Base-by-base conservation (phyloP, 1,140 invertebrate species). In the Spodoptera litura region DNA sequence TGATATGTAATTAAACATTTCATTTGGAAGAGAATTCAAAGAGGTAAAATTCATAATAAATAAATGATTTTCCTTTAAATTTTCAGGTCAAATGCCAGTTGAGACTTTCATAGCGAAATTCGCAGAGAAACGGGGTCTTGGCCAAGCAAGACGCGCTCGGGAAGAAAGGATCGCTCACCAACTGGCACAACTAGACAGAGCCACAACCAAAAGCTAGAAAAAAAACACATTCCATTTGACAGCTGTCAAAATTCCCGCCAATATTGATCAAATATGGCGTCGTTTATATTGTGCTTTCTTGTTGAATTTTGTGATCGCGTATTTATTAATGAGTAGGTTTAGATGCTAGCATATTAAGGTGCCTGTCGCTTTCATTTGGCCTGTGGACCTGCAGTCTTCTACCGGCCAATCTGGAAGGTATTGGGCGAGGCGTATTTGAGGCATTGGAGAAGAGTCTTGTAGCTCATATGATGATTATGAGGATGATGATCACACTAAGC, bases 101-200 rank as follows among this genome's bases (percentile, higher is more conserved):
- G 97, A 97, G 81, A 95, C 95, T 44, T 98, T 98, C 90, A 89
- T 98, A 31, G 95, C 95, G 51, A 95, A 95, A 20, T 98, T 97
- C 85, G 95, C 97, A 4, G 96, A 96, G 85, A 96, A 96, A 78
- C 94, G 97, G 82, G 96, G 96, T 64, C 84, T 97, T 9, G 97
- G 96, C 3, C 96, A 97, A 82, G 95, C 96, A 12, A 95, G 97
- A 62, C 96, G 97, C 85, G 97, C 97, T 4, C 96, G 97, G 88
- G 97, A 97, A 84, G 97, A 98, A 84, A 96, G 97, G 81, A 88
- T 98, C 20, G 95, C 96, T 2, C 96, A 97, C 82, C 97, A 98
- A 83, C 88, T 98, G 4, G 86, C 89, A 4, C 91, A 93, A 73
- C 71, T 94, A 10, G 90, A 94, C 77, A 88, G 87, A 66, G 93